These are phyloP conservation scores for Drosophila macrospina DNA, from an alignment of 2,888 invertebrate species.

Conservation along the genomic window DNA sequence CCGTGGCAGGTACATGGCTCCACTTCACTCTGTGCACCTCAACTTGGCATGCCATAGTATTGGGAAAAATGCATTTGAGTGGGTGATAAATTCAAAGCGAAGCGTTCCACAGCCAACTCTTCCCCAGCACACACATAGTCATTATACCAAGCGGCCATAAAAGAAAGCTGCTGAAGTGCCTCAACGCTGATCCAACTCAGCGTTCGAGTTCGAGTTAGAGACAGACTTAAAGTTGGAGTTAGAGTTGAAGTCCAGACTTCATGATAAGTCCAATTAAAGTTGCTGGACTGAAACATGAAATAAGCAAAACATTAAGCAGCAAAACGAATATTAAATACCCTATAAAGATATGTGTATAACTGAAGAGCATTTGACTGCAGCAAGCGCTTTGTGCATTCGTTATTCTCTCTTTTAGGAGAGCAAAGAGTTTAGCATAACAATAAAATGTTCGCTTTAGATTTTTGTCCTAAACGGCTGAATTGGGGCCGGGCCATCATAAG, in stretches of 20 bases:
- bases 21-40: slow-evolving; percentile 41
- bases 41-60: slow-evolving; percentile 49
- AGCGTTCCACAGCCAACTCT: slow-evolving; percentile 36
- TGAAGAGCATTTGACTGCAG: too few relatives aligned
- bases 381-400: neutral
- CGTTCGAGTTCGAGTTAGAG: slow-evolving; percentile 12
- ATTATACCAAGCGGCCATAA: slow-evolving; percentile 74
- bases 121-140: slow-evolving; percentile 53
- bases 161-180: slow-evolving; percentile 74
- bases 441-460: slow-evolving; percentile 41
- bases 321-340: slow-evolving; percentile 41
- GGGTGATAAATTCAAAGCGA: slow-evolving; percentile 78
- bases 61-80: slow-evolving; percentile 79
- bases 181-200: slow-evolving; percentile 27
- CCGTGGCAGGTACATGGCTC: slow-evolving; percentile 84
- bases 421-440: slow-evolving; percentile 32
- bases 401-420: too few relatives aligned
- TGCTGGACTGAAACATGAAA: slow-evolving; percentile 40
- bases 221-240: slow-evolving; percentile 18
- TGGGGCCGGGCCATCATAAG: slow-evolving; percentile 66
- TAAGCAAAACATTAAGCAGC: neutral
- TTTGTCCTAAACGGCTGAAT: slow-evolving; percentile 50
- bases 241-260: slow-evolving; percentile 41
- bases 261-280: slow-evolving; percentile 81
- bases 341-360: neutral